Conservation (phyloP, 2,888 invertebrate genomes). For the Nomada lathburiana region DNA sequence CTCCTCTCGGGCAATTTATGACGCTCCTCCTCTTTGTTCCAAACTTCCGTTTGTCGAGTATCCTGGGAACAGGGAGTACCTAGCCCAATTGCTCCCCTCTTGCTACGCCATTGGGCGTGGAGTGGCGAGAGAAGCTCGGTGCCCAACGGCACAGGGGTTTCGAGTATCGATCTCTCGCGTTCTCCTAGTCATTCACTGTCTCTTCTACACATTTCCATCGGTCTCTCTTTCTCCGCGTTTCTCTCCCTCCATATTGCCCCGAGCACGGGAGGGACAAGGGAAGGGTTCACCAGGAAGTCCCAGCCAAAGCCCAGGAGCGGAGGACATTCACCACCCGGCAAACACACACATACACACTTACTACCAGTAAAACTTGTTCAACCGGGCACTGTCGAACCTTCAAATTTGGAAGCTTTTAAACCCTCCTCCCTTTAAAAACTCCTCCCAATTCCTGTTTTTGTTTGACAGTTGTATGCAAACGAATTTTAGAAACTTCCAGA, state of each 20-base stretch:
- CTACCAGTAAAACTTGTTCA: slow-evolving; percentile 19
- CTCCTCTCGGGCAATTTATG: slow-evolving; percentile 66
- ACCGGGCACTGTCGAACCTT: slow-evolving; percentile 11
- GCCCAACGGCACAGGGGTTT: slow-evolving; percentile 75
- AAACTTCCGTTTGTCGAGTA: slow-evolving; percentile 63
- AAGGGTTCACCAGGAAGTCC: slow-evolving; percentile 69
- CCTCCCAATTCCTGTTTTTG: neutral
- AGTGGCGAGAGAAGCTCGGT: slow-evolving; percentile 42
- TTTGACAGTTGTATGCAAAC: neutral
- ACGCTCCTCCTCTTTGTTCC: slow-evolving; percentile 67
- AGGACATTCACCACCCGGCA: slow-evolving; percentile 67
- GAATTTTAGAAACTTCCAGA: neutral
- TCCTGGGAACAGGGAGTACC: slow-evolving; percentile 64
- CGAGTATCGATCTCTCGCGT: slow-evolving; percentile 82
- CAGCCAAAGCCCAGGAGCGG: slow-evolving; percentile 69
- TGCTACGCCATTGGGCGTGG: slow-evolving; percentile 68
- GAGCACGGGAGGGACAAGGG: slow-evolving; percentile 30
- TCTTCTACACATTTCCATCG: slow-evolving; percentile 66
- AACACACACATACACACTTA: slow-evolving; percentile 33
- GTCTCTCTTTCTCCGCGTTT: slow-evolving; percentile 72
- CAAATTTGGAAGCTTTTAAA: slow-evolving; percentile 16
- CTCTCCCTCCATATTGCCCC: slow-evolving; percentile 19
- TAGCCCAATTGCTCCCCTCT: slow-evolving; percentile 56
- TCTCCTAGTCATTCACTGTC: slow-evolving; percentile 79
- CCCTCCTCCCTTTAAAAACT: no score